Conservation (phyloP, 2,888 invertebrate species). For the Coremacera marginata region DNA sequence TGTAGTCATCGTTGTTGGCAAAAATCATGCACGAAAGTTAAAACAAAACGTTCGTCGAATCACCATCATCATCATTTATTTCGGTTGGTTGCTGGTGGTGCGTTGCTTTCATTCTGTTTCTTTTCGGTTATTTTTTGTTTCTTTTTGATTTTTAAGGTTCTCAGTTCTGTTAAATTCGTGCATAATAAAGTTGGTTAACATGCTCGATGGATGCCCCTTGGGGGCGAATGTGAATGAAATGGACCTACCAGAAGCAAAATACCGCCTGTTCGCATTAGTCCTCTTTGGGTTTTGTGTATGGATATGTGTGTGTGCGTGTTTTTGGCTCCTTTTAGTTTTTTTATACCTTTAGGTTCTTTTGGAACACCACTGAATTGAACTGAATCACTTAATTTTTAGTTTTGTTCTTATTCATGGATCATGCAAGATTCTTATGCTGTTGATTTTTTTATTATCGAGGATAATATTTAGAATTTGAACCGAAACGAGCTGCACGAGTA, state of each 20-base stretch:
- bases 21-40: conserved; percentile 37
- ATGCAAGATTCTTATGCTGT: conserved; percentile 26
- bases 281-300: not conserved
- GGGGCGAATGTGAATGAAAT: conserved; percentile 53
- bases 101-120: not conserved
- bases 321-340: too few relatives aligned
- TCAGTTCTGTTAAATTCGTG: conserved; percentile 48
- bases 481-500: not conserved
- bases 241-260: conserved; percentile 52
- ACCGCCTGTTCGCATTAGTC: conserved; percentile 12
- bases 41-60: conserved; percentile 38
- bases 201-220: conserved; percentile 49
- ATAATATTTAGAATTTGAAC: not conserved
- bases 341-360: too few relatives aligned
- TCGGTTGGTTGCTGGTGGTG: conserved; percentile 13
- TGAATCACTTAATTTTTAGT: conserved; percentile 39
- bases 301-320: not conserved
- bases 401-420: conserved; percentile 35
- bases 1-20: conserved; percentile 38
- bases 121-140: not conserved
- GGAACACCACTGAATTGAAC: conserved; percentile 7
- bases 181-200: conserved; percentile 58
- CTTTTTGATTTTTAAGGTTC: not conserved
- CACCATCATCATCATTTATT: conserved; percentile 36
- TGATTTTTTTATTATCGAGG: not conserved